These are phyloP conservation scores for Diplodus sargus DNA, from an alignment of 2,797 vertebrate genomes.

Conservation along the genomic window DNA sequence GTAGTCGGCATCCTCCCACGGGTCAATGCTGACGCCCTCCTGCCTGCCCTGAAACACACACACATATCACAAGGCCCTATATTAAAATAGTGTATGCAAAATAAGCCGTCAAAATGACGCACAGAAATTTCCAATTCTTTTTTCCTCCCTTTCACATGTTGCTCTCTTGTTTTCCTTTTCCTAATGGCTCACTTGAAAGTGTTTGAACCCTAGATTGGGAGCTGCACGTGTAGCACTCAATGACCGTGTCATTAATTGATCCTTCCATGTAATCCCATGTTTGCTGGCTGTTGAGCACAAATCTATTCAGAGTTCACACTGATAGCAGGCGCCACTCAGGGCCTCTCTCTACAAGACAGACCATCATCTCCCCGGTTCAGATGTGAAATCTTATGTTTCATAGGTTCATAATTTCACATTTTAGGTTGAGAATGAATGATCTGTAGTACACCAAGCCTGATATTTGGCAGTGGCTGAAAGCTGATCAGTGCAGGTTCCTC, in stretches of 20 bases:
- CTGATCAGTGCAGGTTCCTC: neutral
- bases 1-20: slow-evolving; percentile 93
- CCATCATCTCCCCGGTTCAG: neutral
- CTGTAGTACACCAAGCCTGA: neutral
- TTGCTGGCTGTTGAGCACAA: slow-evolving; percentile 1
- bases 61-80: neutral
- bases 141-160: neutral
- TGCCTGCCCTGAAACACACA: slow-evolving; percentile 87
- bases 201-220: slow-evolving; percentile 2
- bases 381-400: neutral
- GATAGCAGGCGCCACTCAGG: slow-evolving; percentile 2
- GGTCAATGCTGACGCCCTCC: slow-evolving; percentile 89
- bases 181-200: neutral
- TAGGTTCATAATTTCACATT: neutral
- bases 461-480: slow-evolving; percentile 1
- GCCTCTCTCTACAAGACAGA: neutral
- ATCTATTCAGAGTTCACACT: slow-evolving; percentile 4
- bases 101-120: neutral
- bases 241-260: slow-evolving; percentile 6
- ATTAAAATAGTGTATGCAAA: neutral
- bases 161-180: neutral
- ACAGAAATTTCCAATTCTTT: neutral
- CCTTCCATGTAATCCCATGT: neutral
- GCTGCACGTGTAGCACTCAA: neutral
- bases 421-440: neutral